These are phyloP conservation scores for Halesus radiatus DNA, from an alignment of 1,140 invertebrate genomes.

Conservation along the genomic window DNA sequence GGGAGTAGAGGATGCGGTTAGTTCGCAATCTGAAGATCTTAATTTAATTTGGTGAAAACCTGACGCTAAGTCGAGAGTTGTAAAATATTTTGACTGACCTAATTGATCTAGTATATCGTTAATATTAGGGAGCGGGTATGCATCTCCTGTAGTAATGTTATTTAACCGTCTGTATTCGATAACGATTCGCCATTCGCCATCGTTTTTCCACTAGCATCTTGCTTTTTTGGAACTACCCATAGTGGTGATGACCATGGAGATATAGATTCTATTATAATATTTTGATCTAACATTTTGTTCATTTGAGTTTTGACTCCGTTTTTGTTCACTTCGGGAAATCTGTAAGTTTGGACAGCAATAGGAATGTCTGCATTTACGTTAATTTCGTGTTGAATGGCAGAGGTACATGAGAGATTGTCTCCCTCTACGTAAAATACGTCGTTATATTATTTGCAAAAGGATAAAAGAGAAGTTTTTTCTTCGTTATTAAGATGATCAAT, in stretches of 20 bases:
- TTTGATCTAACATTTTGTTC: slow-evolving; percentile 45
- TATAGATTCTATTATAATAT: slow-evolving; percentile 46
- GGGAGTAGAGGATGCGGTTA: no score
- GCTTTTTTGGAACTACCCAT: slow-evolving; percentile 60
- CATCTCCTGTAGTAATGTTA: no score
- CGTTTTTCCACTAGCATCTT: slow-evolving; percentile 56
- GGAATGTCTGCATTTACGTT: slow-evolving; percentile 51
- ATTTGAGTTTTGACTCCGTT: slow-evolving; percentile 42
- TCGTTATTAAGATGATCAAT: no score
- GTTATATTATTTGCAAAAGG: slow-evolving; percentile 38
- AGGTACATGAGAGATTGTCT: slow-evolving; percentile 51
- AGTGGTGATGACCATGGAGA: slow-evolving; percentile 52
- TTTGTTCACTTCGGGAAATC: slow-evolving; percentile 60
- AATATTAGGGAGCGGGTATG: no score
- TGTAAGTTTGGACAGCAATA: slow-evolving; percentile 57
- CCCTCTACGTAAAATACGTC: slow-evolving; percentile 58
- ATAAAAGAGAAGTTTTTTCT: no score
- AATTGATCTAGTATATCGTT: no score
- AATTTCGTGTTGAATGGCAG: slow-evolving; percentile 59
- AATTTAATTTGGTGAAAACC: no score
- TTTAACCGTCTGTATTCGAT: slow-evolving; percentile 52
- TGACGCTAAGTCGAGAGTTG: no score
- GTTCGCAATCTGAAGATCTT: no score
- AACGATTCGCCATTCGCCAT: slow-evolving; percentile 62
- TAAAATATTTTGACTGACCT: no score